Percentiles rank a stretch among this genome's conserved stretches.
Conservation (phyloP, 2,797 vertebrate species). For the Pipistrellus pipistrellus region DNA sequence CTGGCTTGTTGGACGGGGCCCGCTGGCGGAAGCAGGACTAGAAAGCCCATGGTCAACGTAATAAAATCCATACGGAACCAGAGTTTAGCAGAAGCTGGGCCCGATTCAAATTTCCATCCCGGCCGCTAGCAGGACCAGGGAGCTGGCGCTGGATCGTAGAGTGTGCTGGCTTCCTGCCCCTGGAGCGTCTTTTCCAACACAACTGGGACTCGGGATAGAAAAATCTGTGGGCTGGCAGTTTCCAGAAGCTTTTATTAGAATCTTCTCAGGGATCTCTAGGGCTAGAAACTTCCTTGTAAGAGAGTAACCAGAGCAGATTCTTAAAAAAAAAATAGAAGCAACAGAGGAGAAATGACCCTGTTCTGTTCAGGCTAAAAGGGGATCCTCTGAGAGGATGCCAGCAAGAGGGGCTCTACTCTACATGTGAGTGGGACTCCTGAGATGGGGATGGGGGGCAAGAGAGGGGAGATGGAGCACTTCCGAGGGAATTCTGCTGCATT, state of each 20-base stretch:
- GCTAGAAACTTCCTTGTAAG: background rate
- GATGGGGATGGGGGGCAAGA: background rate
- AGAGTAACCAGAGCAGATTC: background rate
- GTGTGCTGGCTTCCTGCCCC: background rate
- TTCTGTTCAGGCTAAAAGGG: background rate
- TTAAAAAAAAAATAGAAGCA: background rate
- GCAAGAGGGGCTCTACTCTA: background rate
- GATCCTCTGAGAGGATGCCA: background rate
- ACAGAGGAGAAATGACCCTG: rapidly evolving
- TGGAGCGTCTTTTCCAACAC: slow-evolving; percentile 25
- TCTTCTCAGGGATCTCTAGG: slow-evolving; percentile 15
- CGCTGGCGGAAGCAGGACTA: background rate
- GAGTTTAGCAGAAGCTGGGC: slow-evolving; percentile 46
- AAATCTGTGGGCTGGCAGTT: background rate
- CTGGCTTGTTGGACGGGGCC: background rate
- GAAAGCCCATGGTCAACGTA: slow-evolving; percentile 32
- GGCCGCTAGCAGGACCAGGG: background rate
- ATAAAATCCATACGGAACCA: slow-evolving; percentile 49
- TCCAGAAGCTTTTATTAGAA: slow-evolving; percentile 50
- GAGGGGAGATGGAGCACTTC: too few species aligned
- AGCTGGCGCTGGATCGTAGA: background rate
- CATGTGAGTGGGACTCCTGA: rapidly evolving
- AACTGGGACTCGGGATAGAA: background rate
- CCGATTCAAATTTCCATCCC: slow-evolving; percentile 62
- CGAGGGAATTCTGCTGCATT: background rate